phyloP scores from a whole-genome alignment of 2,888 invertebrate species.

The Argyresthia goedartella region DNA sequence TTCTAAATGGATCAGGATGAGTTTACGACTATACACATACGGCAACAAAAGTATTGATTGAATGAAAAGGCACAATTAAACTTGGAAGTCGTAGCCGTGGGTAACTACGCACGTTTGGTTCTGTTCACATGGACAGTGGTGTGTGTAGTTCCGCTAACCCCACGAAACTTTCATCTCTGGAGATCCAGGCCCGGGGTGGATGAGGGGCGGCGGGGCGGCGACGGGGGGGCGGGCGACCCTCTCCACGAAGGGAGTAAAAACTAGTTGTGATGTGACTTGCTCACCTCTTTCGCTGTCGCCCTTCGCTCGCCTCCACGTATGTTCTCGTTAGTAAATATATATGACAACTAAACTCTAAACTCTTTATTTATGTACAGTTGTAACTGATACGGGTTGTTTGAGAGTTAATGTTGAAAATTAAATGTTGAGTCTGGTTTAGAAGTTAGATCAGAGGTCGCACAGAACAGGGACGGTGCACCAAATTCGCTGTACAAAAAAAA shows the following conservation, averaged over 20 bases:
- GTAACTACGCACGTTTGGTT: conserved; percentile 54
- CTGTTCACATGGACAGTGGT: neutral
- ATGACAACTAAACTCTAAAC: too few species aligned
- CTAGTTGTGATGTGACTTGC: conserved; percentile 67
- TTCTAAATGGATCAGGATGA: conserved; percentile 8
- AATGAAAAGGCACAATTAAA: conserved; percentile 71
- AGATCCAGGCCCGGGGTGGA: conserved; percentile 39
- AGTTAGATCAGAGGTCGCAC: too few species aligned
- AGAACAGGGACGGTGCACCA: too few species aligned
- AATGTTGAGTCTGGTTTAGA: too few species aligned
- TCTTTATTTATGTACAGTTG: too few species aligned
- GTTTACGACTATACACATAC: conserved; percentile 21
- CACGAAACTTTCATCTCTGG: conserved; percentile 68
- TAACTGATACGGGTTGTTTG: too few species aligned
- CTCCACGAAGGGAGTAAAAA: conserved; percentile 66
- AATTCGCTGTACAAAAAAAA: too few species aligned
- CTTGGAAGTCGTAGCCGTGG: conserved; percentile 43
- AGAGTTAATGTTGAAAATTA: too few species aligned
- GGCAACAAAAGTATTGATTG: conserved; percentile 51
- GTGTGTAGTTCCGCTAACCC: conserved; percentile 43
- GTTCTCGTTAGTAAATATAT: neutral
- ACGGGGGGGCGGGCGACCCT: conserved; percentile 30
- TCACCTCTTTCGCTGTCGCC: conserved; percentile 70
- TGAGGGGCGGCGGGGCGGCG: conserved; percentile 16
- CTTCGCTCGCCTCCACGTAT: conserved; percentile 41